Base-by-base conservation (phyloP, 1,140 invertebrate species). In the Calliopsis andreniformis region DNA sequence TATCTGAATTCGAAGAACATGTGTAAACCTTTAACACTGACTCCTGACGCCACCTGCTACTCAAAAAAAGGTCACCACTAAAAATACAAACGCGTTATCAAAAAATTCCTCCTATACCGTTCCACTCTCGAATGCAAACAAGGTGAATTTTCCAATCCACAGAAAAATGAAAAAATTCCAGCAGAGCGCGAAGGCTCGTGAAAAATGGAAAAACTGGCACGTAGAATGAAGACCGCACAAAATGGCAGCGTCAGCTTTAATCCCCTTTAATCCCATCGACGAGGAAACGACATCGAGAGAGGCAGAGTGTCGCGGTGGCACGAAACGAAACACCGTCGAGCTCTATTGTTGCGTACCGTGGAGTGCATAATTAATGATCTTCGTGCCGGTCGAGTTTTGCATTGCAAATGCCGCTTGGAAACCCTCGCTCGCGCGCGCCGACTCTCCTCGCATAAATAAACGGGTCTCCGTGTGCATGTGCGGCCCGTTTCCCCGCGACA, bases 331-430 rank as follows among this genome's bases (percentile, higher is more conserved):
- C 45, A 64, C 73, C 61, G 68, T 59, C 66, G 51, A 73, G 55
- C 35, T 86, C 76, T 67, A 86, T 87, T 86, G 82, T 86, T 86
- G 79, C 82, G 59, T 76, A 79, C 51, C 69, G 58, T 75, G 70
- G 73, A 83, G 82, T 86, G 86, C 81, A 88, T 88, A 86, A 88
- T 88, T 88, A 87, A 88, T 80, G 80, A 79, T 71, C 82, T 83
- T 81, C 75, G 81, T 82, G 68, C 58, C 63, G 68, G 61, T 78
- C 51, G 45, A 77, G 58, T 77, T 88, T 87, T 86, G 82, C 79
- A 86, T 84, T 85, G 84, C 86, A 87, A 86, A 88, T 87, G 78
- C 59, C 75, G 76, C 59, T 72, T 71, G 77, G 75, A 78, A 72
- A 82, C 43, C 64, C 49, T 61, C 66, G 79, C 51, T 16, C 32